Conservation (phyloP, 2,113 vertebrate genomes). For the Tor tambroides region DNA sequence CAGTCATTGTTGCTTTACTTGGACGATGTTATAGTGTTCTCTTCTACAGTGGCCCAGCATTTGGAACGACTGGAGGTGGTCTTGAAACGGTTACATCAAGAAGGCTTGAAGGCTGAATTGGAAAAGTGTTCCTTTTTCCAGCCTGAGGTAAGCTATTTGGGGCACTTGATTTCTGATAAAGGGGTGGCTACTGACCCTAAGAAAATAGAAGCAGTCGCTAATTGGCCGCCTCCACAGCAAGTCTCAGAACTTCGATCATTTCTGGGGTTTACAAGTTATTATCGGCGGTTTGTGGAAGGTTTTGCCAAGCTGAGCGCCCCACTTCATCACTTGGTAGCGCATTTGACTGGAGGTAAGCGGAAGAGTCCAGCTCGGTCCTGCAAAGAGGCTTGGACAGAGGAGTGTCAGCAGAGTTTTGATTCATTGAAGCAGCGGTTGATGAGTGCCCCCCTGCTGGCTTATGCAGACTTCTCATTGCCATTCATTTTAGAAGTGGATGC, state of each 20-base stretch:
- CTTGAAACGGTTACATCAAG: neutral
- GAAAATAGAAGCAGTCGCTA: constrained; percentile 9
- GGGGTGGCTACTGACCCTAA: constrained; percentile 23
- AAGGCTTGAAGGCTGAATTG: neutral
- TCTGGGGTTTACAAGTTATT: neutral
- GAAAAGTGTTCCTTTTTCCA: constrained; percentile 2
- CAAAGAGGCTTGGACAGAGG: neutral
- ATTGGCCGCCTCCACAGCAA: neutral
- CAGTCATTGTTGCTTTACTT: neutral
- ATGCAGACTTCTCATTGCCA: too few species aligned
- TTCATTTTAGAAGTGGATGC: neutral
- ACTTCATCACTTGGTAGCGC: neutral
- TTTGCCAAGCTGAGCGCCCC: neutral
- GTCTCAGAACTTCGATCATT: neutral
- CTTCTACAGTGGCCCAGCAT: neutral
- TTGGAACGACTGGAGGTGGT: neutral
- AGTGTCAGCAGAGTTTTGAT: neutral
- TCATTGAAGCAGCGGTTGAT: neutral
- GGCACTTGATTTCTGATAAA: neutral
- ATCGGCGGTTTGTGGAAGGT: neutral
- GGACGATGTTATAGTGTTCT: neutral
- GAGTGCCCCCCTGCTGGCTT: neutral
- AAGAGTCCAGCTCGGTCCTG: neutral
- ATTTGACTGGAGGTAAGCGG: neutral
- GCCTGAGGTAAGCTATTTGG: neutral